Evolutionary conservation across 2,113 vertebrate species (phyloP).

Genomic region (Epinephelus lanceolatus): DNA sequence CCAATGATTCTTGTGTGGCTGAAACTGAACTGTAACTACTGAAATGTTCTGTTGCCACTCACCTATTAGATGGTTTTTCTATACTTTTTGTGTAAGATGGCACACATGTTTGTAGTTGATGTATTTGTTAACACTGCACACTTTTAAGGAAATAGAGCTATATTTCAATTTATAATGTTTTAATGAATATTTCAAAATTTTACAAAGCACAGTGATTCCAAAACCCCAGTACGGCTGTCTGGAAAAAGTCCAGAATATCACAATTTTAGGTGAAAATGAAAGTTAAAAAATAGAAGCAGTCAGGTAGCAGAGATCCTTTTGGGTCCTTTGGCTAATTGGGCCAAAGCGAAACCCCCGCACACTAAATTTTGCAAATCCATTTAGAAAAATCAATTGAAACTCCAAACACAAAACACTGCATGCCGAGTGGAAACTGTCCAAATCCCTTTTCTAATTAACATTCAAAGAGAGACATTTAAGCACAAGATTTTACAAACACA

Average conservation of each 20-base stretch:
- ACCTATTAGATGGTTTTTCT: not conserved
- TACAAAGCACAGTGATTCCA: not conserved
- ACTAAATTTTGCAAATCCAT: constrained; percentile 47
- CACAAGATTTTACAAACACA: constrained; percentile 58
- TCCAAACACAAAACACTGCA: constrained; percentile 51
- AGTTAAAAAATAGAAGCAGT: constrained; percentile 37
- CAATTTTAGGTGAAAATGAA: constrained; percentile 34
- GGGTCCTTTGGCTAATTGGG: constrained; percentile 52
- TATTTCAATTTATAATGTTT: not conserved
- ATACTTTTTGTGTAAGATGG: not conserved
- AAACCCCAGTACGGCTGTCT: not conserved
- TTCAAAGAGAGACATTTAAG: constrained; percentile 68
- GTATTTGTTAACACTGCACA: not conserved
- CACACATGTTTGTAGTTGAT: not conserved
- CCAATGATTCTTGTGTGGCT: no score
- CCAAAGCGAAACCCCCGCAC: constrained; percentile 29
- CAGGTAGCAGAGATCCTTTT: constrained; percentile 40
- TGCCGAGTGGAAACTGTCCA: constrained; percentile 49
- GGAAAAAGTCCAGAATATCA: constrained; percentile 13
- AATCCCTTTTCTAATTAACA: constrained; percentile 72
- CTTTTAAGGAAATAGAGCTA: not conserved
- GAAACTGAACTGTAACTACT: not conserved
- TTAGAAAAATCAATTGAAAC: constrained; percentile 56
- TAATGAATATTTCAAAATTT: not conserved
- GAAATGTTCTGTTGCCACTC: constrained; percentile 1